Evolutionary conservation across 2,888 invertebrate genomes (phyloP), one percentile per base, ranked within the genome.

Genomic region (Sesia apiformis): DNA sequence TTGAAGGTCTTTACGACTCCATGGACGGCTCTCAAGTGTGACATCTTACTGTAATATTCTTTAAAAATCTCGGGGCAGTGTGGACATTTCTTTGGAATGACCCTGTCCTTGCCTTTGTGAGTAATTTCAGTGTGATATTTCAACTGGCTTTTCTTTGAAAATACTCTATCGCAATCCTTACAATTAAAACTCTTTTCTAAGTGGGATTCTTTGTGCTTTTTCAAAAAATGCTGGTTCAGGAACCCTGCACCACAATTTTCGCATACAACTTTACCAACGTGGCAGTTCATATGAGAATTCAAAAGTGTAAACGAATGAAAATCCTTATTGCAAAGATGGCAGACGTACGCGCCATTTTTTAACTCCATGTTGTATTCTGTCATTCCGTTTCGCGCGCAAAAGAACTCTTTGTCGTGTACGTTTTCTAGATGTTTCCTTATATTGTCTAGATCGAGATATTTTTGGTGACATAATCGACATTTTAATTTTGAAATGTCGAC

Each of bases 61-160:
- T 70, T 77, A 46, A 82, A 83, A 0, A 65, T 70, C 55, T 70
- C 57, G 0, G 63, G 39, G 54, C 82, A 83, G 38, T 70, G 64
- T 0, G 71, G 64, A 55, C 82, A 83, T 52, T 74, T 75, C 49
- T 75, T 74, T 1, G 56, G 54, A 40, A 62, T 73, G 0, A 64
- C 65, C 38, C 72, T 63, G 3, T 65, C 62, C 53, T 68, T 74
- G 0, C 74, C 72, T 59, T 71, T 71, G 8, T 82, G 88, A 3
- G 79, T 66, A 3, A 77, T 78, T 53, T 79, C 74, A 4, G 73
- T 79, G 50, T 90, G 90, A 40, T 88, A 83, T 54, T 80, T 82
- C 38, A 86, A 58, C 2, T 88, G 82, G 52, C 82, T 80, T 53
- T 74, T 82, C n/a, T 85, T 90, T 0, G 64, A 60, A 53, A 87